A percentile compares a stretch with the other conserved stretches of the same genome.
phyloP scores from a whole-genome alignment of 1,140 invertebrate genomes.

The Magallana angulata region DNA sequence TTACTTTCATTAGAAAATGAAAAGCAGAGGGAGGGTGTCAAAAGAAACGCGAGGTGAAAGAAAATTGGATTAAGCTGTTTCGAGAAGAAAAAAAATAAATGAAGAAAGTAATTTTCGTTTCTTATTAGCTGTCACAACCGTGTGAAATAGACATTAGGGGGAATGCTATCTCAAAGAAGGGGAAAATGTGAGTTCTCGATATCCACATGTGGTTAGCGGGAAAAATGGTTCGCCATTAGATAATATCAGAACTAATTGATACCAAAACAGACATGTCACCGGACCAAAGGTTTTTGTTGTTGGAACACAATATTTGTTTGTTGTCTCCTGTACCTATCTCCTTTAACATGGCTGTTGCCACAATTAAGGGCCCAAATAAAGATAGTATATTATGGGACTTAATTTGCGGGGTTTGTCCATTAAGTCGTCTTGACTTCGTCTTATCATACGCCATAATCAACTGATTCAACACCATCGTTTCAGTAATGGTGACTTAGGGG shows the following conservation, averaged over 20 bases:
- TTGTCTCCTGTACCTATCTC: neutral
- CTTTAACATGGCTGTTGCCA: conserved; percentile 16
- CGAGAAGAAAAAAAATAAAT: neutral
- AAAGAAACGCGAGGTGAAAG: neutral
- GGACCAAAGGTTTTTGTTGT: neutral
- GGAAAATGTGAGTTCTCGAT: neutral
- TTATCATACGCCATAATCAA: neutral
- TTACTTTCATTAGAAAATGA: neutral
- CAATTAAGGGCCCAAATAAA: conserved; percentile 23
- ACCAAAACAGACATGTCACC: conserved; percentile 3
- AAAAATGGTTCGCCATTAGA: neutral
- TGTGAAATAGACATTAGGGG: neutral
- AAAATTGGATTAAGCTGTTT: conserved; percentile 36
- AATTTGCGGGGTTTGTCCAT: conserved; percentile 13
- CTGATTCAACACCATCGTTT: neutral
- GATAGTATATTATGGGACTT: conserved; percentile 36
- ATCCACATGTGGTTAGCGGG: conserved; percentile 28
- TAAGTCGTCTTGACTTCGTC: conserved; percentile 7
- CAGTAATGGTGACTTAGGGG: conserved; percentile 1
- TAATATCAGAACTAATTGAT: neutral
- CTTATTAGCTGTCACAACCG: neutral
- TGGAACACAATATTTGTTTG: neutral
- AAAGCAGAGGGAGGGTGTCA: neutral
- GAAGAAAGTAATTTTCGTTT: conserved; percentile 7
- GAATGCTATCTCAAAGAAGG: too few relatives aligned